Evolutionary conservation across 2,113 vertebrate genomes (phyloP).

Genomic region (Stigmatopora nigra): DNA sequence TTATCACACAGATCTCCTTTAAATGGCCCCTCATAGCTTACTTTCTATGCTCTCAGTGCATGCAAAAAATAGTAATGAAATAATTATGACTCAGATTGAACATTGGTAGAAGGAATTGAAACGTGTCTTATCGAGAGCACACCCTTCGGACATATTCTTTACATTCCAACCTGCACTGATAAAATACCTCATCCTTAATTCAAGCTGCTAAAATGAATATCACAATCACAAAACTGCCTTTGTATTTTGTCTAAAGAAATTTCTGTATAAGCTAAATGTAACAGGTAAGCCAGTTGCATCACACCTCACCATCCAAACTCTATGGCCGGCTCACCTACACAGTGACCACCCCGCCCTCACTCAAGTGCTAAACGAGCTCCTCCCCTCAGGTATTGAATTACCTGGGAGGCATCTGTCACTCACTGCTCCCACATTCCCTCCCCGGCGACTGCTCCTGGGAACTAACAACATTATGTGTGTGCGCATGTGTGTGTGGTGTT

Average conservation of each 20-base stretch:
- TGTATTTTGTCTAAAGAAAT: too few relatives aligned
- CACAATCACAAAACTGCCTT: too few relatives aligned
- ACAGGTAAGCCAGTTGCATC: neutral
- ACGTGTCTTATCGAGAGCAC: too few relatives aligned
- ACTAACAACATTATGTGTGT: constrained; percentile 4
- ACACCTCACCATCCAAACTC: neutral
- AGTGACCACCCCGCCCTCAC: neutral
- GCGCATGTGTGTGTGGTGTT: neutral
- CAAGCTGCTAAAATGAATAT: too few relatives aligned
- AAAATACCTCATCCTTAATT: too few relatives aligned
- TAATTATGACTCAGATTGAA: neutral
- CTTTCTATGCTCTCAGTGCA: neutral
- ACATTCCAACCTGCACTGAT: too few relatives aligned
- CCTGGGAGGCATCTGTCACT: constrained; percentile 51
- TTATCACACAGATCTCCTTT: neutral
- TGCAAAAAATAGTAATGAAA: neutral
- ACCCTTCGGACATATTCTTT: too few relatives aligned
- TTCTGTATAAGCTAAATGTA: neutral
- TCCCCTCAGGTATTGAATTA: constrained; percentile 54
- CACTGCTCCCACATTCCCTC: constrained; percentile 23
- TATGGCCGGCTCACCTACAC: too few relatives aligned
- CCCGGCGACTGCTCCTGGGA: constrained; percentile 14
- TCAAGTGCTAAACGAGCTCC: constrained; percentile 33
- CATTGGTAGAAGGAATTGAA: too few relatives aligned
- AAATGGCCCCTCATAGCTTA: neutral